Conservation (phyloP, 2,797 vertebrate genomes). For the Dendrocincla tyrannina region DNA sequence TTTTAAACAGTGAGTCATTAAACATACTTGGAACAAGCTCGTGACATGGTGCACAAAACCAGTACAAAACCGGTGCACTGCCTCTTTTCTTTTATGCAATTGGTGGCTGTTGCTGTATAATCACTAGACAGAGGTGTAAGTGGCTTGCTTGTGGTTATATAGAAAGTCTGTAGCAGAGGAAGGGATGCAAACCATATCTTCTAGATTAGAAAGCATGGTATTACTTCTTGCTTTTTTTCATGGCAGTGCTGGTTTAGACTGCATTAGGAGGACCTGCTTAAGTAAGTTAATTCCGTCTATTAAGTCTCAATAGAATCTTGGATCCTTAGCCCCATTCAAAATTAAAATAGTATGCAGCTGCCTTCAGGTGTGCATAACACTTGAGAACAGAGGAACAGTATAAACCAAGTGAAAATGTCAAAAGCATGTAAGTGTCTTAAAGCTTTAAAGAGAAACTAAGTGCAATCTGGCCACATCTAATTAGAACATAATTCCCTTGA, state of each 20-base stretch:
- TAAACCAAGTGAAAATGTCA: neutral
- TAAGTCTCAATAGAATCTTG: neutral
- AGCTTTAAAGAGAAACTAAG: neutral
- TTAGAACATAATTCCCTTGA: neutral
- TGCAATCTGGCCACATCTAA: neutral
- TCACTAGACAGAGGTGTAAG: neutral
- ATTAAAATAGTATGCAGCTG: neutral
- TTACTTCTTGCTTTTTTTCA: neutral
- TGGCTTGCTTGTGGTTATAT: slow-evolving; percentile 40
- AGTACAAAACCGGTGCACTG: neutral
- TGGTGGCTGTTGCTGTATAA: neutral
- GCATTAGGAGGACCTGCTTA: neutral
- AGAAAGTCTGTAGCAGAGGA: slow-evolving; percentile 43
- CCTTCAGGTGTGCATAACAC: neutral
- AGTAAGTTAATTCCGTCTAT: neutral
- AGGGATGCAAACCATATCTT: neutral
- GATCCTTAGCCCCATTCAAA: neutral
- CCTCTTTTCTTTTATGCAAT: neutral
- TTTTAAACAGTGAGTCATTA: neutral
- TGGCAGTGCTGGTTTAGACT: neutral
- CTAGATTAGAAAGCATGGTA: neutral
- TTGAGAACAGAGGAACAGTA: neutral
- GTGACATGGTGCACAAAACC: neutral
- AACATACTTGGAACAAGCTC: neutral
- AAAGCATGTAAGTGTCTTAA: neutral